Evolutionary conservation across 2,113 vertebrate species (phyloP).

Genomic region (Kryptolebias marmoratus): DNA sequence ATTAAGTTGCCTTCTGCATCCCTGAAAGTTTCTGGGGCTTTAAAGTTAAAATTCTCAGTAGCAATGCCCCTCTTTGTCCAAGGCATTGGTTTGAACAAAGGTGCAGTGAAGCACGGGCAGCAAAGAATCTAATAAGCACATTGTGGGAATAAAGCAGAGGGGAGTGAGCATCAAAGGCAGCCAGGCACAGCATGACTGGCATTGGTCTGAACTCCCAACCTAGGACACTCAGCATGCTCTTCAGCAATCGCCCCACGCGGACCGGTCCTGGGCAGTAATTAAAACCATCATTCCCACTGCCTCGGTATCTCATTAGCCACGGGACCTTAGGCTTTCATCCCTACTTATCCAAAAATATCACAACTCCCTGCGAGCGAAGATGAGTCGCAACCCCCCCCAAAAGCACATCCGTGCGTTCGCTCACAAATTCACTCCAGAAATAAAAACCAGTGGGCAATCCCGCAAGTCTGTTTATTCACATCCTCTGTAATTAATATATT

Average conservation of each 20-base stretch:
- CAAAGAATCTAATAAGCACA: slow-evolving; percentile 88
- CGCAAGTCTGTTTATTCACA: slow-evolving; percentile 35
- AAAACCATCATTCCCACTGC: slow-evolving; percentile 95
- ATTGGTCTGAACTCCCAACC: slow-evolving; percentile 94
- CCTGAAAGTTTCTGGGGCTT: slow-evolving; percentile 64
- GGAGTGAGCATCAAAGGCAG: slow-evolving; percentile 95
- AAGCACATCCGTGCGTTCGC: slow-evolving; percentile 52
- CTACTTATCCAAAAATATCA: slow-evolving; percentile 90
- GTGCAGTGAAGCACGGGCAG: slow-evolving; percentile 75
- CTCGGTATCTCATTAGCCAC: slow-evolving; percentile 96
- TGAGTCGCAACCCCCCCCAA: slow-evolving; percentile 49
- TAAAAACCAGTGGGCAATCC: slow-evolving; percentile 47
- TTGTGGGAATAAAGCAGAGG: slow-evolving; percentile 82
- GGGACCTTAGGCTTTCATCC: slow-evolving; percentile 91
- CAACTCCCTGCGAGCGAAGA: slow-evolving; percentile 66
- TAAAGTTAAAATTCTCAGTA: slow-evolving; percentile 66
- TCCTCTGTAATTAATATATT: slow-evolving; percentile 2
- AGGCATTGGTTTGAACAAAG: slow-evolving; percentile 71
- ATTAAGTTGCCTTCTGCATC: slow-evolving; percentile 70
- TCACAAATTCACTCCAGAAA: slow-evolving; percentile 50
- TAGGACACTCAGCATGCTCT: slow-evolving; percentile 91
- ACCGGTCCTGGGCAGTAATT: slow-evolving; percentile 93
- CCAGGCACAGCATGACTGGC: slow-evolving; percentile 93
- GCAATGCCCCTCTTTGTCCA: slow-evolving; percentile 69
- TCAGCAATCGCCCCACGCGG: slow-evolving; percentile 85